A percentile compares a stretch with the other conserved stretches of the same genome.
phyloP scores from a whole-genome alignment of 2,113 vertebrate species.

The Panurus biarmicus region DNA sequence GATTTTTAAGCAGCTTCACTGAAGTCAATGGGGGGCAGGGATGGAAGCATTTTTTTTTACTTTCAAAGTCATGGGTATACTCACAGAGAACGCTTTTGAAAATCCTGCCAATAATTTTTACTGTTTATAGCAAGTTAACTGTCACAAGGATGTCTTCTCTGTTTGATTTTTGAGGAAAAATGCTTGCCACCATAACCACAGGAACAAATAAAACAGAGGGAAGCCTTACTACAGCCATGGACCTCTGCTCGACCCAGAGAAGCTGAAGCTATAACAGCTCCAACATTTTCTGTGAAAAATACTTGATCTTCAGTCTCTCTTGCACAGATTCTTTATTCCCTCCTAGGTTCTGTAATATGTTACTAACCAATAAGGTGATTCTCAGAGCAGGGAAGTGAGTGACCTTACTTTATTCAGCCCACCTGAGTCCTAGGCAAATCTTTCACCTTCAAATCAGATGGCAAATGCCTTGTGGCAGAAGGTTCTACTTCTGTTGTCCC shows the following conservation, averaged over 20 bases:
- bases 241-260: neutral
- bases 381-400: neutral
- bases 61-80: neutral
- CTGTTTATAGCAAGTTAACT: neutral
- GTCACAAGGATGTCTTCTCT: neutral
- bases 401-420: neutral
- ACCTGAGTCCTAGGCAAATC: neutral
- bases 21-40: neutral
- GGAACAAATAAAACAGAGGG: neutral
- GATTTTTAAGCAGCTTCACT: neutral
- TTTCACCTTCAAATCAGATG: neutral
- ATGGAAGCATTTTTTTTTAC: neutral
- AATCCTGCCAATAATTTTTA: neutral
- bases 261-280: neutral
- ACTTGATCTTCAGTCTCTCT: neutral
- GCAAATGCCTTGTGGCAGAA: neutral
- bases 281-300: neutral
- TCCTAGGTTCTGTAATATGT: neutral
- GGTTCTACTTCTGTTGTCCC: neutral
- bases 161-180: neutral
- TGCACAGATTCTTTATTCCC: neutral
- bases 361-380: neutral
- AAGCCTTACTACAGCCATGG: neutral
- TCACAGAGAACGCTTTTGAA: neutral
- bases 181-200: neutral